Evolutionary conservation across 2,797 vertebrate species (phyloP).

Genomic region (Chloroceryle amazona): DNA sequence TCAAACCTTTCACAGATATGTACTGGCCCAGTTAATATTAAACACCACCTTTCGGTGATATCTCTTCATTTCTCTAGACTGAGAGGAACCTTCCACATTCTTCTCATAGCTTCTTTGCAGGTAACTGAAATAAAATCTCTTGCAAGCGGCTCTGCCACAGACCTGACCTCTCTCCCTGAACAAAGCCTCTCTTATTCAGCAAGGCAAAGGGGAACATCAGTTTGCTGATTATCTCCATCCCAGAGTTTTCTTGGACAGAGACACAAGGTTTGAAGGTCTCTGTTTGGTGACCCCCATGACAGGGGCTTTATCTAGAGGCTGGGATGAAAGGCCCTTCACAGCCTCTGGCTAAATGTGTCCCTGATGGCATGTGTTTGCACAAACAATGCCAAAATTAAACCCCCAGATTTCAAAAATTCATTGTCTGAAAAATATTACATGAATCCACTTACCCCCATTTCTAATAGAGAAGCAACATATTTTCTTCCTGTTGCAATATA

Average conservation of each 20-base stretch:
- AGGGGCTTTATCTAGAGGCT: not conserved
- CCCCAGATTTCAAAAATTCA: not conserved
- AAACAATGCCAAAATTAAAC: not conserved
- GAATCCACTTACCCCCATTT: not conserved
- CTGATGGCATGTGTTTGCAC: not conserved
- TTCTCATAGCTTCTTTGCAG: slow-evolving; percentile 36
- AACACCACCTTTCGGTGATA: not conserved
- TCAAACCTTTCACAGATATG: not conserved
- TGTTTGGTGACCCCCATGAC: not conserved
- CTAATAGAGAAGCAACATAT: not conserved
- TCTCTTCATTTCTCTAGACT: not conserved
- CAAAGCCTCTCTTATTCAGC: slow-evolving; percentile 49
- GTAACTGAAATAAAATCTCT: slow-evolving; percentile 40
- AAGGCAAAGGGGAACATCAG: not conserved
- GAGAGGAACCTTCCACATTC: slow-evolving; percentile 35
- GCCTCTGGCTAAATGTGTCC: not conserved
- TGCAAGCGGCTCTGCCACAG: not conserved
- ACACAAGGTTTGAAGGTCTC: not conserved
- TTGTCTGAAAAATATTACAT: not conserved
- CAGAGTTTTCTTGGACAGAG: fast-evolving
- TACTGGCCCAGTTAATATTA: slow-evolving; percentile 24
- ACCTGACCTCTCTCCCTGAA: not conserved
- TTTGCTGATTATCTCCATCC: not conserved
- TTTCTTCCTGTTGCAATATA: not conserved
- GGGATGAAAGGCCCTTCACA: not conserved